Evolutionary conservation across 2,113 vertebrate genomes (phyloP), one percentile per base, ranked within the genome.

Genomic region (Malurus alboscapulatus): DNA sequence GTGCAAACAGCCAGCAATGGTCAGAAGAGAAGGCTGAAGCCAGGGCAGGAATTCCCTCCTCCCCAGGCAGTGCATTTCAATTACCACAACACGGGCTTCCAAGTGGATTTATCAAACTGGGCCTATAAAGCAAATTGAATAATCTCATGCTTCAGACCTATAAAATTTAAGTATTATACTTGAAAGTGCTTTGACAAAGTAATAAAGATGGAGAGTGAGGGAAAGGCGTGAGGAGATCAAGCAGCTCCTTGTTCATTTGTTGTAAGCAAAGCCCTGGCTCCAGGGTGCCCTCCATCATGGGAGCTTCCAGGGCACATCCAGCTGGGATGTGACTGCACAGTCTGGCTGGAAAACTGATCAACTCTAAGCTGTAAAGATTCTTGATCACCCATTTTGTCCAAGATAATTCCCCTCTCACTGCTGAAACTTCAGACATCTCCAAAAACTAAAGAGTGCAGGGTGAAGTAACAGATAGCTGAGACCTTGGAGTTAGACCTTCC

Each of bases 71-170:
- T 53, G 50, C 6, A 4, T 95, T 96, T 97, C 95, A 95, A 94
- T 96, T 94, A 95, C 87, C 81, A 82, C 73, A 63, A 83, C 3
- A 1, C 2, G 0, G 77, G 81, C 66, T 93, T 97, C 85, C 84
- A 93, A 95, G 95, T 73, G 87, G 91, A 93, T 97, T 96, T 96
- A 95, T 96, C 97, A 96, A 86, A 95, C 91, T 51, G 53, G 86
- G 66, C 68, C 92, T 94, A 87, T 94, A 97, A 96, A 95, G 92
- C 71, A 97, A 97, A 97, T 96, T 94, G 95, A 97, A 96, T 96
- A 96, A 96, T 97, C 94, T 96, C 2, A 0, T 95, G 91, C 93
- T 95, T 94, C 85, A 95, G 89, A 94, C 83, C 83, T 74, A 95
- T 96, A 95, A 96, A 96, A 94, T 93, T 74, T 87, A 95, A 96